These are phyloP conservation scores for Nansenia antarctica DNA, from an alignment of 2,113 vertebrate species.

Conservation along the genomic window DNA sequence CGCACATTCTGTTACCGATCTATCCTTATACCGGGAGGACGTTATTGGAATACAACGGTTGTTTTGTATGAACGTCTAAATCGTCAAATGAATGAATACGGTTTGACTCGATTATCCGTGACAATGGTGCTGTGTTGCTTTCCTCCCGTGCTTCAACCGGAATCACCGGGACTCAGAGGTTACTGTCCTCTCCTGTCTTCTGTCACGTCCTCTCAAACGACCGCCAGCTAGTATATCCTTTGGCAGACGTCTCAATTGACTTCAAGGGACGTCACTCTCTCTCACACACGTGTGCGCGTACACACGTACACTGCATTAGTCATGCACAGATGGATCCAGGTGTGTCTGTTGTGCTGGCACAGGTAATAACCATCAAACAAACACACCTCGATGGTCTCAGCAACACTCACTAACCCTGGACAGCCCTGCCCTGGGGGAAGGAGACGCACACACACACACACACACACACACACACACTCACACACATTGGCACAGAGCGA, in stretches of 20 bases:
- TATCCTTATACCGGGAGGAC: constrained; percentile 7
- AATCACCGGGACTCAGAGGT: background rate
- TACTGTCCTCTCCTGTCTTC: background rate
- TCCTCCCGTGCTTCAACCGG: background rate
- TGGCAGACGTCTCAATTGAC: background rate
- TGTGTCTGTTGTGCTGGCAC: background rate
- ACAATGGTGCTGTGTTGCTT: background rate
- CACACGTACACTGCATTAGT: background rate
- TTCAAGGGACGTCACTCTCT: background rate
- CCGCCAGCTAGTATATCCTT: background rate
- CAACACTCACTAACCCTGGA: constrained; percentile 38
- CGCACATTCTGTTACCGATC: constrained; percentile 53
- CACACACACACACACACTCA: background rate
- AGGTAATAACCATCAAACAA: constrained; percentile 18
- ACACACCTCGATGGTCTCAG: constrained; percentile 15
- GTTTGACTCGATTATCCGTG: background rate
- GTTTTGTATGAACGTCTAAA: too few species aligned
- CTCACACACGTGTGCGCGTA: background rate
- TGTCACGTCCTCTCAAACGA: too few species aligned
- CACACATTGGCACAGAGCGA: background rate
- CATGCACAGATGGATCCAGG: constrained; percentile 24
- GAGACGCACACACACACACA: constrained; percentile 1
- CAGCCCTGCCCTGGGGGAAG: constrained; percentile 18
- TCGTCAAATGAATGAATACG: too few species aligned
- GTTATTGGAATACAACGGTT: too few species aligned